Conservation (phyloP, 2,888 invertebrate species). For the Lepidocyrtinus sp. region DNA sequence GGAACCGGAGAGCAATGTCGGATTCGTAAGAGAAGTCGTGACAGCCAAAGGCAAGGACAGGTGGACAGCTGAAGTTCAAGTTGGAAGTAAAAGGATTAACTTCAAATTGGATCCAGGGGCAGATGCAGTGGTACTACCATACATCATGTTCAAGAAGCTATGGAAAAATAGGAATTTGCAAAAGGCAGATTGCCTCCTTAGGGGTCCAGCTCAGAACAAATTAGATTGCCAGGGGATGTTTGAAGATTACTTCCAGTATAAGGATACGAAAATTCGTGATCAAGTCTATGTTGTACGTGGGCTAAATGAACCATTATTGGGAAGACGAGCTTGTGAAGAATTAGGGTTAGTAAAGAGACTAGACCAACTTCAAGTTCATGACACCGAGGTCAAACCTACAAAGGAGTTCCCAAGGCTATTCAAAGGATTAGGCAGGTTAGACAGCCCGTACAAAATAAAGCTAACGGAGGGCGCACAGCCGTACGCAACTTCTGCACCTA, state of each 20-base stretch:
- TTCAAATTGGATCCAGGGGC: constrained; percentile 60
- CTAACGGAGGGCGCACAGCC: constrained; percentile 69
- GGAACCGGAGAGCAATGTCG: no score
- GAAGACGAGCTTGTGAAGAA: constrained; percentile 27
- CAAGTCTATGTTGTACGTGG: constrained; percentile 14
- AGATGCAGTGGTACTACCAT: constrained; percentile 52
- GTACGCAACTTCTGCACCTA: constrained; percentile 69
- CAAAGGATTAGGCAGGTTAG: constrained; percentile 24
- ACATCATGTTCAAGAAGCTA: background rate
- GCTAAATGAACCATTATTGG: constrained; percentile 29
- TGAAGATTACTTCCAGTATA: background rate
- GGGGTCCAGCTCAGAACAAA: background rate
- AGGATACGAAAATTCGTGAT: background rate
- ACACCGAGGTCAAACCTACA: background rate
- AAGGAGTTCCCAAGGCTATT: constrained; percentile 31
- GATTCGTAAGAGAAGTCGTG: no score
- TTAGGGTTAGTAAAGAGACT: constrained; percentile 16
- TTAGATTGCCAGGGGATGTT: background rate
- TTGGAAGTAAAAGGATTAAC: constrained; percentile 14
- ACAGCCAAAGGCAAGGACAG: no score
- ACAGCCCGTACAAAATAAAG: constrained; percentile 64
- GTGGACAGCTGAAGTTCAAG: constrained; percentile 27
- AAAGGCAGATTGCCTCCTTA: background rate
- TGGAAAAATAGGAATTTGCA: constrained; percentile 6
- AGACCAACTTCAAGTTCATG: background rate